phyloP scores from a whole-genome alignment of 2,888 invertebrate genomes.

The Scaptomyza flava region DNA sequence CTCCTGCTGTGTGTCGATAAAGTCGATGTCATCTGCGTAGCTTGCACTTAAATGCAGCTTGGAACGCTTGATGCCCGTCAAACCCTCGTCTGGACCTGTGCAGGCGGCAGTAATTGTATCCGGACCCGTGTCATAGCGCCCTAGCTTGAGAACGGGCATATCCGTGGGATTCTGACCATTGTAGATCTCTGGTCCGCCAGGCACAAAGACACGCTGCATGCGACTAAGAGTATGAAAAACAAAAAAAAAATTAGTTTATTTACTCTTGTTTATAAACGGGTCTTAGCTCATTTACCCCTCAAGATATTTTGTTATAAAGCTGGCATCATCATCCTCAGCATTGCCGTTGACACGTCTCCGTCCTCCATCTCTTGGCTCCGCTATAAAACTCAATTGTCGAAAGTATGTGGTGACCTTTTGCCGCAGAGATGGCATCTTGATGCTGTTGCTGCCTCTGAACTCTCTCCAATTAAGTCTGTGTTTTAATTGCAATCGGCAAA shows the following conservation, averaged over 20 bases:
- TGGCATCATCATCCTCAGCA: slow-evolving; percentile 86
- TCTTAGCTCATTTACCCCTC: slow-evolving; percentile 86
- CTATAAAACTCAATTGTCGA: slow-evolving; percentile 89
- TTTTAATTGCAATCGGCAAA: slow-evolving; percentile 40
- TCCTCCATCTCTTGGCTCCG: slow-evolving; percentile 86
- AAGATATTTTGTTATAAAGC: slow-evolving; percentile 89
- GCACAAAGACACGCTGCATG: slow-evolving; percentile 81
- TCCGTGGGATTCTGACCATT: slow-evolving; percentile 90
- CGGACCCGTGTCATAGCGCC: slow-evolving; percentile 85
- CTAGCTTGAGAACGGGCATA: slow-evolving; percentile 87
- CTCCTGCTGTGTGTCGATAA: slow-evolving; percentile 87
- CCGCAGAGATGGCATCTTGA: slow-evolving; percentile 88
- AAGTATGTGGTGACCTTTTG: slow-evolving; percentile 90
- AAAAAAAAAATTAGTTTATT: neutral
- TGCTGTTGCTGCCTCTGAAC: slow-evolving; percentile 30
- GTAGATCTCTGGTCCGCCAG: slow-evolving; percentile 85
- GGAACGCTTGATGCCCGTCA: slow-evolving; percentile 89
- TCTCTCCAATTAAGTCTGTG: slow-evolving; percentile 43
- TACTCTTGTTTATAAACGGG: neutral
- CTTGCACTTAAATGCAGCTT: slow-evolving; percentile 89
- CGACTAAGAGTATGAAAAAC: slow-evolving; percentile 61
- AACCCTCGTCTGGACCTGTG: slow-evolving; percentile 93
- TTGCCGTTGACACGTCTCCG: slow-evolving; percentile 77
- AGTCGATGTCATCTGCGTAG: slow-evolving; percentile 88
- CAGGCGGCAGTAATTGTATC: slow-evolving; percentile 89